These are phyloP conservation scores for Drosophila tanythrix DNA, from an alignment of 2,888 invertebrate species.

Conservation along the genomic window DNA sequence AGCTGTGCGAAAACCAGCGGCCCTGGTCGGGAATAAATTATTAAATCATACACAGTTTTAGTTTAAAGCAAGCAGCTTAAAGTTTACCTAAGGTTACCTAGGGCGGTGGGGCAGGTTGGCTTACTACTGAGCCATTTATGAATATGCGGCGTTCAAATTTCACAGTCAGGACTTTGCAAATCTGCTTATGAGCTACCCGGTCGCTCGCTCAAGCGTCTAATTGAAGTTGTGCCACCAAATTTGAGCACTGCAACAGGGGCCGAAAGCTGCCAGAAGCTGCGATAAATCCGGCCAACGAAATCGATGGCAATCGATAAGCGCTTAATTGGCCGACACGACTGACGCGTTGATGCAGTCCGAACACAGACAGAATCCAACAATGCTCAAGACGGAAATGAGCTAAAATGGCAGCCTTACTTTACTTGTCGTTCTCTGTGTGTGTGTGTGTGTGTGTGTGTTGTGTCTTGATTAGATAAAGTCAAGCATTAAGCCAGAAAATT, in stretches of 20 bases:
- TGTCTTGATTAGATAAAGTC: slow-evolving; percentile 14
- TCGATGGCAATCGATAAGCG: slow-evolving; percentile 61
- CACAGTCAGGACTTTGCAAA: slow-evolving; percentile 67
- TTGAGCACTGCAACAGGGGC: slow-evolving; percentile 4
- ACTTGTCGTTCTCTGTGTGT: slow-evolving; percentile 3
- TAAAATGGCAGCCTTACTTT: slow-evolving; percentile 23
- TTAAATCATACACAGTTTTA: slow-evolving; percentile 72
- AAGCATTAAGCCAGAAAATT: neutral
- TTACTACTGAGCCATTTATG: slow-evolving; percentile 61
- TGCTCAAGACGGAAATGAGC: slow-evolving; percentile 4
- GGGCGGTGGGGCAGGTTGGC: neutral
- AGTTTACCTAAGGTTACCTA: slow-evolving; percentile 28
- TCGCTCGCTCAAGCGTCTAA: slow-evolving; percentile 64
- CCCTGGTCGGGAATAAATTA: slow-evolving; percentile 75
- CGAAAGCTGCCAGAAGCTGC: slow-evolving; percentile 8
- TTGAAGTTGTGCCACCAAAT: slow-evolving; percentile 51
- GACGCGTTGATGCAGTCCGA: slow-evolving; percentile 49
- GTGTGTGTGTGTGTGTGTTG: neutral
- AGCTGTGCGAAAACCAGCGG: slow-evolving; percentile 60
- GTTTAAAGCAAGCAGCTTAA: slow-evolving; percentile 57
- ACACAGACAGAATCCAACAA: neutral
- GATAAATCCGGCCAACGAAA: slow-evolving; percentile 3
- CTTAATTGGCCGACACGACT: slow-evolving; percentile 63
- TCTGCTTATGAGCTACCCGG: slow-evolving; percentile 42
- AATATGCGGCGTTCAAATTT: slow-evolving; percentile 63